phyloP scores from a whole-genome alignment of 2,797 vertebrate genomes.

The Danionella dracula region DNA sequence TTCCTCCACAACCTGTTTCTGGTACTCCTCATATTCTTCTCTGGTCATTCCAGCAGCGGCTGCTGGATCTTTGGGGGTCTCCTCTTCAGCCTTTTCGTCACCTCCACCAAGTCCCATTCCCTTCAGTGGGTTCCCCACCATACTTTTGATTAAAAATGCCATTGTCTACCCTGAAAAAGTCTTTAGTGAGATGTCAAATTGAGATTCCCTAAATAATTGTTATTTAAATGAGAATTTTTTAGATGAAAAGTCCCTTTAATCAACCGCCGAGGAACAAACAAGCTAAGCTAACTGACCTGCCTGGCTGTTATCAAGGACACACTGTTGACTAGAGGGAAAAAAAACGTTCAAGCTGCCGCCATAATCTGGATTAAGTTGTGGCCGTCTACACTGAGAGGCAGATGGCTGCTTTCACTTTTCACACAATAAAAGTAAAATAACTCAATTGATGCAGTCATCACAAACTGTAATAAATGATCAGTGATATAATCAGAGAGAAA shows the following conservation, averaged over 20 bases:
- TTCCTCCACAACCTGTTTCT: constrained; percentile 95
- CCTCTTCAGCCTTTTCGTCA: constrained; percentile 84
- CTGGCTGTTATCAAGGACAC: constrained; percentile 75
- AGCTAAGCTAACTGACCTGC: constrained; percentile 65
- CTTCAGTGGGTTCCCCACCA: constrained; percentile 91
- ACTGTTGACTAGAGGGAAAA: constrained; percentile 66
- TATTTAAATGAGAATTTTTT: constrained; percentile 21
- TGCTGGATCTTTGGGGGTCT: constrained; percentile 80
- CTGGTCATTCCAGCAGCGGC: constrained; percentile 91
- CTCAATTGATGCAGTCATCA: neutral
- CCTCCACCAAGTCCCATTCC: constrained; percentile 89
- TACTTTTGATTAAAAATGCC: constrained; percentile 93
- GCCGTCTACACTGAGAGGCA: constrained; percentile 78
- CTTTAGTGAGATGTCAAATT: constrained; percentile 33
- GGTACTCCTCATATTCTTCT: constrained; percentile 96
- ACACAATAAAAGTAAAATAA: neutral
- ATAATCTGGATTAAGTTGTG: constrained; percentile 95
- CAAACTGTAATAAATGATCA: neutral
- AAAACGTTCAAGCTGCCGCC: constrained; percentile 62
- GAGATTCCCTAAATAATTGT: neutral
- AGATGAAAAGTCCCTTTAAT: constrained; percentile 38
- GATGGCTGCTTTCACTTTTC: constrained; percentile 71
- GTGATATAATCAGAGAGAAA: neutral
- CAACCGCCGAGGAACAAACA: constrained; percentile 54
- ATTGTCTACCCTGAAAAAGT: constrained; percentile 56